These are phyloP conservation scores for Ridgeia piscesae DNA, from an alignment of 1,140 invertebrate genomes.

Conservation along the genomic window DNA sequence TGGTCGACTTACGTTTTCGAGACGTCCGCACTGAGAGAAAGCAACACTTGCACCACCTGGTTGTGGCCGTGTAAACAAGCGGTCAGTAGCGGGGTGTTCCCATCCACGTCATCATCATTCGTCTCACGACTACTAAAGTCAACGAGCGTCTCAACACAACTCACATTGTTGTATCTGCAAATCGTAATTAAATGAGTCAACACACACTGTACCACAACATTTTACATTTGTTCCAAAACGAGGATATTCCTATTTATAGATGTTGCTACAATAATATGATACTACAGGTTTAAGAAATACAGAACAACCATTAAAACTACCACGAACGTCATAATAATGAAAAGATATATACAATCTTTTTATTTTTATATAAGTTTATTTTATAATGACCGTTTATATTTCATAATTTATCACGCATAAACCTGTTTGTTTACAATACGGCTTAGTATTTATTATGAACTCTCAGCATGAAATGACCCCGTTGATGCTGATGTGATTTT, in stretches of 20 bases:
- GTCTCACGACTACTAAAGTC: slow-evolving; percentile 27
- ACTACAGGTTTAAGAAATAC: too few relatives aligned
- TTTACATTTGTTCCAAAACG: too few relatives aligned
- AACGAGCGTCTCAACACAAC: slow-evolving; percentile 29
- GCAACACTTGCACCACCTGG: slow-evolving; percentile 29
- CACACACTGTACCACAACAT: too few relatives aligned
- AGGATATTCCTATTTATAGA: too few relatives aligned
- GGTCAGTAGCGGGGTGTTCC: slow-evolving; percentile 28
- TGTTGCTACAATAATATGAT: too few relatives aligned
- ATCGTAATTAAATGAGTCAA: not conserved
- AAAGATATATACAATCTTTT: not conserved
- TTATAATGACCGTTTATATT: not conserved
- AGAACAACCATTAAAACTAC: not conserved
- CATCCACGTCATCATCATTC: slow-evolving; percentile 33
- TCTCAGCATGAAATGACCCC: not conserved
- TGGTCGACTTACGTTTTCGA: slow-evolving; percentile 26
- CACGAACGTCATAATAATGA: not conserved
- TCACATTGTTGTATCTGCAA: slow-evolving; percentile 27
- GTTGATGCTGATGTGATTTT: not conserved
- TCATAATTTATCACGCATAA: not conserved
- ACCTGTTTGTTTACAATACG: not conserved
- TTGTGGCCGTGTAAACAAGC: slow-evolving; percentile 30
- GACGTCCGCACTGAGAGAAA: slow-evolving; percentile 30
- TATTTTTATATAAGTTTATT: not conserved
- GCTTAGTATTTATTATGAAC: not conserved